Evolutionary conservation across 2,888 invertebrate genomes (phyloP).

Genomic region (Hydropsyche betteni): DNA sequence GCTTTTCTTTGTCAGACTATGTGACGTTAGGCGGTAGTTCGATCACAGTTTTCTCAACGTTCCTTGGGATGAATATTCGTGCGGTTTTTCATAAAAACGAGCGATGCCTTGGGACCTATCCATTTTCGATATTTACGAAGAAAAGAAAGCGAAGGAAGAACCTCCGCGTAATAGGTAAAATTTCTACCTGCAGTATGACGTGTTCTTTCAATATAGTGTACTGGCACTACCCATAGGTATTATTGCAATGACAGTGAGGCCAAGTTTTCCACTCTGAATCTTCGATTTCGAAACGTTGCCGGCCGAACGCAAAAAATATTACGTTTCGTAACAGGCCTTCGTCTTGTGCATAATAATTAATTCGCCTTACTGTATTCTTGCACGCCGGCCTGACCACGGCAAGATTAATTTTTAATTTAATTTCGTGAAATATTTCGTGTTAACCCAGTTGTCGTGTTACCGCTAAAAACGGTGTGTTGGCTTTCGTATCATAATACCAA

Average conservation of each 20-base stretch:
- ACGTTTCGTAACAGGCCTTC: constrained; percentile 25
- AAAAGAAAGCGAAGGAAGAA: constrained; percentile 7
- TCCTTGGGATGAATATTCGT: neutral
- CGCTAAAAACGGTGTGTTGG: constrained; percentile 56
- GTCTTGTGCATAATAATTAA: constrained; percentile 21
- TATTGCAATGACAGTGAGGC: neutral
- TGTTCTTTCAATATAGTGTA: too few species aligned
- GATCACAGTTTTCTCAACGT: neutral
- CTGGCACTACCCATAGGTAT: too few species aligned
- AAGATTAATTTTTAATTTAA: constrained; percentile 61
- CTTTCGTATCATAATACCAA: constrained; percentile 54
- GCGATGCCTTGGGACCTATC: constrained; percentile 22
- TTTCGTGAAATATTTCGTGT: constrained; percentile 56
- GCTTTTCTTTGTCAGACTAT: too few species aligned
- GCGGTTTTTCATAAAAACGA: neutral
- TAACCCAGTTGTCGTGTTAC: constrained; percentile 22
- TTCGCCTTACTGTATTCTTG: constrained; percentile 15
- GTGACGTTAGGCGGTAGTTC: too few species aligned
- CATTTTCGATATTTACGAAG: constrained; percentile 14
- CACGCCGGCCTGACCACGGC: constrained; percentile 52
- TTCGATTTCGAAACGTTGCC: constrained; percentile 11
- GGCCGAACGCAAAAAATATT: constrained; percentile 9
- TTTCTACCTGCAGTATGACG: too few species aligned
- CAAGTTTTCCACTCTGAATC: constrained; percentile 30
- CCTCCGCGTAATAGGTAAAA: constrained; percentile 20